phyloP scores from a whole-genome alignment of 1,140 invertebrate genomes.

The Heliothis virescens region DNA sequence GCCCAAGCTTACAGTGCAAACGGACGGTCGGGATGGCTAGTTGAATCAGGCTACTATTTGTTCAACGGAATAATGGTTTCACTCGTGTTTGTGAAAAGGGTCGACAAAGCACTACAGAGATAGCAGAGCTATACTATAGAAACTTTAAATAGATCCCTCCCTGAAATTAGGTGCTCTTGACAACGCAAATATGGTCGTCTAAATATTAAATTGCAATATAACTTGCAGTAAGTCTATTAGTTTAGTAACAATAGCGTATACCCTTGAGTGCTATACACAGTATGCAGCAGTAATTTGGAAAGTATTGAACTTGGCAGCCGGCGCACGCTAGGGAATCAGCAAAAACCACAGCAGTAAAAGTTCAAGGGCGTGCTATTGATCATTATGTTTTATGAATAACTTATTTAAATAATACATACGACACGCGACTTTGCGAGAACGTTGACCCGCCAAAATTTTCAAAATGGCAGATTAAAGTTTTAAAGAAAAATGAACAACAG shows the following conservation, averaged over 20 bases:
- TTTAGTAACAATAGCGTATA: neutral
- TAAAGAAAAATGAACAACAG: no score
- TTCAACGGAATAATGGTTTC: neutral
- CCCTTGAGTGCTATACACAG: neutral
- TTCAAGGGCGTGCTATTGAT: conserved; percentile 27
- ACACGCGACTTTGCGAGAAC: conserved; percentile 1
- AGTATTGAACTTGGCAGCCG: conserved; percentile 19
- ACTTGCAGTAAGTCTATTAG: neutral
- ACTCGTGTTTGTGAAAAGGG: no score
- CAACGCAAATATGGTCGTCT: no score
- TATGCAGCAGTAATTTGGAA: conserved; percentile 10
- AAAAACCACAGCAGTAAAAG: conserved; percentile 16
- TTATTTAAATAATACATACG: neutral
- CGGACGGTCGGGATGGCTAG: no score
- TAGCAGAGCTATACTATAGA: no score
- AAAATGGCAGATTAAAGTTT: neutral
- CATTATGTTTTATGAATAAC: conserved; percentile 9
- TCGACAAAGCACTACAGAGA: no score
- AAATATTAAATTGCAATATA: neutral
- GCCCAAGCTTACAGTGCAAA: no score
- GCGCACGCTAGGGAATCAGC: conserved; percentile 8
- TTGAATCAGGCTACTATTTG: no score
- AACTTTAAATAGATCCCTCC: no score
- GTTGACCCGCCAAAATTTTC: conserved; percentile 4
- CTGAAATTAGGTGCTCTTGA: no score